A percentile compares a stretch with the other conserved stretches of the same genome.
Conservation (phyloP, 2,797 vertebrate genomes). For the Pipistrellus pipistrellus region DNA sequence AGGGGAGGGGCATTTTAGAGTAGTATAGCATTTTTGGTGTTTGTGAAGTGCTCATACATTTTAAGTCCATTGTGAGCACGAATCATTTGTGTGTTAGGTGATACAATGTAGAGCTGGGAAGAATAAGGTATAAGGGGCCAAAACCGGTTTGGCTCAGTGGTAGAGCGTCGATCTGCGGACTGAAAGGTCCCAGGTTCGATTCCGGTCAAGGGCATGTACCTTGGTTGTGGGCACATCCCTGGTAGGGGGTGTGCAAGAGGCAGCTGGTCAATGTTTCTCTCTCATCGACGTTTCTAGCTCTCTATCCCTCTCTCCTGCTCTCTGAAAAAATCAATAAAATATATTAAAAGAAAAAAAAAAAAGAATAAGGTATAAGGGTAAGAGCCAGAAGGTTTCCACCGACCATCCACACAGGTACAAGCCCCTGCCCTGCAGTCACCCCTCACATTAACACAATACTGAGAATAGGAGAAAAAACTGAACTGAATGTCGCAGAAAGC, state of each 20-base stretch:
- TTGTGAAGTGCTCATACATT: background rate
- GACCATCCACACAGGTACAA: no score
- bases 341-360: no score
- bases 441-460: background rate
- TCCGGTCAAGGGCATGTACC: no score
- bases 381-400: background rate
- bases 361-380: background rate
- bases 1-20: conserved; percentile 11
- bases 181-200: no score
- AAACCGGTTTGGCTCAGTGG: no score
- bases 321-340: no score
- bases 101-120: background rate
- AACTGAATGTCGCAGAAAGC: background rate
- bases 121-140: background rate
- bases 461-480: background rate
- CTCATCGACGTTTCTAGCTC: no score
- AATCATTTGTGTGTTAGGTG: background rate
- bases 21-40: background rate
- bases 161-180: no score
- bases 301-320: no score
- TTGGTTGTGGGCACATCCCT: no score
- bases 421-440: background rate
- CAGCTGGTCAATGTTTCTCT: no score
- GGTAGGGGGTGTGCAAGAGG: no score
- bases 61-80: background rate